Evolutionary conservation across 2,888 invertebrate species (phyloP).

Genomic region (Sesia apiformis): DNA sequence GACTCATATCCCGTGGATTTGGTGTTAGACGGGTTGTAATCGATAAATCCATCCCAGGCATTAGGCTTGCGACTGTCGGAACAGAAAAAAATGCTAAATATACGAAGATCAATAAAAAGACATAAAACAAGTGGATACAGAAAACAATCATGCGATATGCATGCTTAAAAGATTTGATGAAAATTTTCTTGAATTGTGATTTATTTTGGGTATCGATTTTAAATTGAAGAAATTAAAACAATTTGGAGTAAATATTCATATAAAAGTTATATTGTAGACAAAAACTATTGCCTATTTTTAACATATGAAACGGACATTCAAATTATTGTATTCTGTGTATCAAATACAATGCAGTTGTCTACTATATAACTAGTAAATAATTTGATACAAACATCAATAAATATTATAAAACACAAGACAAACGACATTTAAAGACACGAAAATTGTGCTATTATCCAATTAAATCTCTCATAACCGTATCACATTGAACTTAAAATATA

Average conservation of each 20-base stretch:
- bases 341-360: neutral
- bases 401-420: slow-evolving; percentile 16
- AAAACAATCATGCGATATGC: slow-evolving; percentile 24
- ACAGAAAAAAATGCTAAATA: slow-evolving; percentile 1
- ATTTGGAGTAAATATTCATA: too few species aligned
- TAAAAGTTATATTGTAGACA: too few species aligned
- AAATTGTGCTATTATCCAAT: neutral
- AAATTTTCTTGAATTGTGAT: too few species aligned
- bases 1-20: slow-evolving; percentile 79
- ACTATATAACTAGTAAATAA: neutral
- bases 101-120: neutral
- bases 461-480: neutral
- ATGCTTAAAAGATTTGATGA: slow-evolving; percentile 10
- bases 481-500: neutral
- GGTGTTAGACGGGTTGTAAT: slow-evolving; percentile 79
- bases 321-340: slow-evolving; percentile 4
- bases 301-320: slow-evolving; percentile 8
- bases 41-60: slow-evolving; percentile 76
- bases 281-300: too few species aligned
- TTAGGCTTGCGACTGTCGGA: slow-evolving; percentile 63
- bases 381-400: neutral
- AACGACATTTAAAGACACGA: slow-evolving; percentile 7
- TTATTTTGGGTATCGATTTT: too few species aligned
- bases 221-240: too few species aligned
- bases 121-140: neutral